Base-by-base conservation (phyloP, 2,888 invertebrate species). In the Chymomyza procnemis region DNA sequence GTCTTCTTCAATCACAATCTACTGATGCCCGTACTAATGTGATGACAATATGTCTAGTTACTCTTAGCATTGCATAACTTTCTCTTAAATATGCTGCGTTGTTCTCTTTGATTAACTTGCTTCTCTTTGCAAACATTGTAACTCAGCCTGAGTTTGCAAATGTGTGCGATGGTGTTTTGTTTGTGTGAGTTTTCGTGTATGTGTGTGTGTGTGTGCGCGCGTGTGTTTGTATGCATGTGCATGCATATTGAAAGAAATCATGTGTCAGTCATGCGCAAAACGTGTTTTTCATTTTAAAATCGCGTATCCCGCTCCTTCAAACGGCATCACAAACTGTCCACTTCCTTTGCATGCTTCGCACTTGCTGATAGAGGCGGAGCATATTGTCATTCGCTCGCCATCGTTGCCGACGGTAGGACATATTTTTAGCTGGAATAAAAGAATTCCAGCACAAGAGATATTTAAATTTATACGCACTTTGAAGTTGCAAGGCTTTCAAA, bases 191-290 rank as follows among this genome's bases (percentile, higher is more conserved):
- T 56, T 62, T 21, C 66, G 46, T 47, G 16, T 72, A 66, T 72
- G 70, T 69, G 58, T 56, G 59, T 60, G 59, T 57, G 2, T 46
- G 6, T 8, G 58, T 56, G 59, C 58, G 59, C 55, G 2, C 21
- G 6, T 8, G 26, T 57, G 18, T 57, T 18, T 34, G 12, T 22
- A 16, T 16, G 34, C 16, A 34, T 34, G 34, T 34, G n/a, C 18
- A 57, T 57, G 18, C n/a, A 34, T 57, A 57, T 14, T 16, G 62
- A 68, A 79, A 74, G 76, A 76, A 84, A 81, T 76, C 73, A 79
- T 74, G 71, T 76, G 78, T 73, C 79, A 78, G 87, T 80, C 88
- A 89, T 88, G 88, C 88, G 88, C 89, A 88, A 80, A 88, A 83
- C 85, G 65, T 71, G 85, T 82, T 88, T 70, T 77, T 85, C 78